phyloP scores from a whole-genome alignment of 2,113 vertebrate genomes.

The Poecile atricapillus region DNA sequence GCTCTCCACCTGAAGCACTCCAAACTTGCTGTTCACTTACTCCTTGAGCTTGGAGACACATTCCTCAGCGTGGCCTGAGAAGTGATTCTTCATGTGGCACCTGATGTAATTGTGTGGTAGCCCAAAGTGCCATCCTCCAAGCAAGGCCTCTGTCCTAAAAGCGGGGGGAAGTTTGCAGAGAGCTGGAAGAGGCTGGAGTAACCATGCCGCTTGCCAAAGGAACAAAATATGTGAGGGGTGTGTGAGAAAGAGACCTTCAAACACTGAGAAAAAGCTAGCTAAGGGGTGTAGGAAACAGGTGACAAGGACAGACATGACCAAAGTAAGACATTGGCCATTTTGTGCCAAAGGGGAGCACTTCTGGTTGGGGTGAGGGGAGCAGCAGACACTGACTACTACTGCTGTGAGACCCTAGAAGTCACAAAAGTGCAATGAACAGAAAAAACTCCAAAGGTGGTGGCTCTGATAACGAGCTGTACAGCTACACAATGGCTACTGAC shows the following conservation, averaged over 20 bases:
- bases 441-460: rapidly evolving
- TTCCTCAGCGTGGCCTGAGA: background rate
- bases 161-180: background rate
- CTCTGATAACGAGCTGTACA: background rate
- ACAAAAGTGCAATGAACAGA: background rate
- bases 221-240: background rate
- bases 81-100: background rate
- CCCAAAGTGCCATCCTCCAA: background rate
- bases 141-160: background rate
- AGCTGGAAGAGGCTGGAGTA: background rate
- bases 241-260: background rate
- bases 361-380: rapidly evolving
- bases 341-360: background rate
- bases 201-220: background rate
- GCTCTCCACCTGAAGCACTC: background rate
- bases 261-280: background rate
- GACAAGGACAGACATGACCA: background rate
- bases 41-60: background rate
- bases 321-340: background rate
- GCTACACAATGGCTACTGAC: rapidly evolving
- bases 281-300: background rate
- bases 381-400: background rate
- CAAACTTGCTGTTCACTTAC: background rate
- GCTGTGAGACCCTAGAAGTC: background rate
- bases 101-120: background rate